Percentiles rank a stretch among this genome's conserved stretches.
phyloP scores from a whole-genome alignment of 1,140 invertebrate genomes.

The Belonocnema kinseyi region DNA sequence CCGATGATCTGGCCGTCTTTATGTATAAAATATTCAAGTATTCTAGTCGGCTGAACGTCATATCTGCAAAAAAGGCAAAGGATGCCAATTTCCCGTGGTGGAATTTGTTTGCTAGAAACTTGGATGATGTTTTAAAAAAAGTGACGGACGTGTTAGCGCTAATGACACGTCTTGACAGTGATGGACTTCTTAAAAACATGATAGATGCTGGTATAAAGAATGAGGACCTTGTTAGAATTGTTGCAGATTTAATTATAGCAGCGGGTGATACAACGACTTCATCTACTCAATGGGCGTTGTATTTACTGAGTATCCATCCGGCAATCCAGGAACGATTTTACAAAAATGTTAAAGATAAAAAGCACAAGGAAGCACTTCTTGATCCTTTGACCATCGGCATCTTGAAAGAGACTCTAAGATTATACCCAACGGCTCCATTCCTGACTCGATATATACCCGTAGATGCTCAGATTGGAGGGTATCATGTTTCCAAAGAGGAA shows the following conservation, averaged over 20 bases:
- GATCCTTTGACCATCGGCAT: constrained; percentile 78
- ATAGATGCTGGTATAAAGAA: constrained; percentile 76
- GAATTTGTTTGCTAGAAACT: constrained; percentile 82
- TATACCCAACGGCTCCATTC: constrained; percentile 92
- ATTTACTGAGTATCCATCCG: constrained; percentile 81
- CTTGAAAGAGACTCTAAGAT: constrained; percentile 87
- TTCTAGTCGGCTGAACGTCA: constrained; percentile 81
- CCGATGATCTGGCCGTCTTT: constrained; percentile 78
- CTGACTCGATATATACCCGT: constrained; percentile 84
- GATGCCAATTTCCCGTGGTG: constrained; percentile 81
- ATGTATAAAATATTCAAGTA: constrained; percentile 86
- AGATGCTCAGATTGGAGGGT: constrained; percentile 79
- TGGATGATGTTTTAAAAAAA: constrained; percentile 79
- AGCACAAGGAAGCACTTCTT: constrained; percentile 67
- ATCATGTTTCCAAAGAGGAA: constrained; percentile 83
- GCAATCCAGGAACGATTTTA: constrained; percentile 79
- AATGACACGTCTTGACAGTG: constrained; percentile 54
- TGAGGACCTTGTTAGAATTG: constrained; percentile 82
- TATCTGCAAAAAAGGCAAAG: constrained; percentile 82
- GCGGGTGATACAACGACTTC: constrained; percentile 93
- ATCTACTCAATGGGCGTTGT: constrained; percentile 88
- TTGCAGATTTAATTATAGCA: constrained; percentile 90
- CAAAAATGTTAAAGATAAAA: constrained; percentile 56
- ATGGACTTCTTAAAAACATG: constrained; percentile 81
- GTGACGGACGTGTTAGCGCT: constrained; percentile 62